phyloP scores from a whole-genome alignment of 2,888 invertebrate species.

The Himalopsyche tibetana region DNA sequence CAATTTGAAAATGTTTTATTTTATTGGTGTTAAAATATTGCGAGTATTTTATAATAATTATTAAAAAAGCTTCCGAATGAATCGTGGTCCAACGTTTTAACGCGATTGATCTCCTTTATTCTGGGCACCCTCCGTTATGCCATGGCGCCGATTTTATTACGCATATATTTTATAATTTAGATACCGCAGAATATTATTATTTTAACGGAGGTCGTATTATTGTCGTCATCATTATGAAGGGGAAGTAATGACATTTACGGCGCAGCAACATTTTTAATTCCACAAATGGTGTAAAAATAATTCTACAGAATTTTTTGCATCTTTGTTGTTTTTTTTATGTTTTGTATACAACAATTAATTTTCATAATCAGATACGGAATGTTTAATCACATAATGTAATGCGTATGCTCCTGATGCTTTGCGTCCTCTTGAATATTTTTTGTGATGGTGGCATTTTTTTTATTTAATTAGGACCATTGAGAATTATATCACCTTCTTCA shows the following conservation, averaged over 20 bases:
- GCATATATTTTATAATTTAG: conserved; percentile 63
- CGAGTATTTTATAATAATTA: not conserved
- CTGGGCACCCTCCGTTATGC: conserved; percentile 2
- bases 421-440: no score
- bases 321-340: conserved; percentile 7
- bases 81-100: not conserved
- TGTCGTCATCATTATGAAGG: conserved; percentile 43
- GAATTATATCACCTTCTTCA: no score
- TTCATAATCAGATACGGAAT: not conserved
- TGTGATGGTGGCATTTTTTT: no score
- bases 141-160: conserved; percentile 57
- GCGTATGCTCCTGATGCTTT: no score
- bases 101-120: conserved; percentile 35
- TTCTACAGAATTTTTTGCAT: not conserved
- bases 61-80: not conserved
- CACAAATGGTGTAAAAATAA: conserved; percentile 14
- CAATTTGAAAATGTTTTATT: no score
- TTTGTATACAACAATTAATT: conserved; percentile 20
- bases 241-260: conserved; percentile 41
- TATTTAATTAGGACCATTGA: no score
- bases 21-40: not conserved
- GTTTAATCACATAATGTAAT: not conserved
- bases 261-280: conserved; percentile 41
- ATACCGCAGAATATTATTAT: conserved; percentile 54
- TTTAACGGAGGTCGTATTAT: conserved; percentile 62